Percentiles rank a stretch among this genome's conserved stretches.
These are phyloP conservation scores for Cyclura pinguis DNA, from an alignment of 2,797 vertebrate genomes.

Conservation along the genomic window DNA sequence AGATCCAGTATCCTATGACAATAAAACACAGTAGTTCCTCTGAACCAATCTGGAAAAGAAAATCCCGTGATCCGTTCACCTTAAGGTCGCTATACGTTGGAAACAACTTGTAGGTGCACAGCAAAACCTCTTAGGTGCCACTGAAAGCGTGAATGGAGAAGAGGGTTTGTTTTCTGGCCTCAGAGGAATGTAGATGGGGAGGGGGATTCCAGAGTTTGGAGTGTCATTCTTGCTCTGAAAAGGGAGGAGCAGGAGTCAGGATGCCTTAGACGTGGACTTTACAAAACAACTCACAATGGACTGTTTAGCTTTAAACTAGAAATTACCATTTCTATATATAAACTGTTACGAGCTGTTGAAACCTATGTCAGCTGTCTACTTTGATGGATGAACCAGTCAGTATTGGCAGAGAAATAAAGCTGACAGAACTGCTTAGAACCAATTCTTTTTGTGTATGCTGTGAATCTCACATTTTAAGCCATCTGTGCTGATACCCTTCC, in stretches of 20 bases:
- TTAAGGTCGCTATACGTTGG: no score
- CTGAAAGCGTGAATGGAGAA: neutral
- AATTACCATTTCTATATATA: neutral
- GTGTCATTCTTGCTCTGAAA: neutral
- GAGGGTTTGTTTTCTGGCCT: neutral
- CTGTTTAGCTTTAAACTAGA: neutral
- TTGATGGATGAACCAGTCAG: neutral
- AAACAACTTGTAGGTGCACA: neutral
- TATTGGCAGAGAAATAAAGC: neutral
- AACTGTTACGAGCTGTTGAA: neutral
- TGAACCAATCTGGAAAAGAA: no score
- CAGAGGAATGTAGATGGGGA: neutral
- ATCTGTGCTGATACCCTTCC: neutral
- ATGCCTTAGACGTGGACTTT: neutral
- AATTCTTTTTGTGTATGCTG: neutral
- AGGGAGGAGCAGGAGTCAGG: neutral
- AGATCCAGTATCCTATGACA: no score
- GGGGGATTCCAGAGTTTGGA: neutral
- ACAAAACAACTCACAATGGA: neutral
- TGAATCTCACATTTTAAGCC: neutral
- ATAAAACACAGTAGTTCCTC: neutral
- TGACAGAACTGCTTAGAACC: neutral
- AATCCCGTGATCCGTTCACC: no score
- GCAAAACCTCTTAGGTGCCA: neutral
- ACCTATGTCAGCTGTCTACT: neutral